phyloP scores from a whole-genome alignment of 2,888 invertebrate species.

The Sisyra terminalis region DNA sequence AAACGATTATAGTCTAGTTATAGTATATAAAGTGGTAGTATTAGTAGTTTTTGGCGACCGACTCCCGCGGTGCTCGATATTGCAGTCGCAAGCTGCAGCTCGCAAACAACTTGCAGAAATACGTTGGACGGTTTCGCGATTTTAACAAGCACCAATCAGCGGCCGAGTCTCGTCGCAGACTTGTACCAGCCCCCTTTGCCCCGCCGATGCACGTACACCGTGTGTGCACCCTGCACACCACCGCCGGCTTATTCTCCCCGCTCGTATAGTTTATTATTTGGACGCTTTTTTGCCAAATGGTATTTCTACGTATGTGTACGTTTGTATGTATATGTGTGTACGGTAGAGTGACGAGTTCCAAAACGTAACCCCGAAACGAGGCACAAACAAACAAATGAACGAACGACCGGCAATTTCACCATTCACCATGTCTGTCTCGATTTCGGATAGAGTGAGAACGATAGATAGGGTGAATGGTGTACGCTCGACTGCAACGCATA shows the following conservation, averaged over 20 bases:
- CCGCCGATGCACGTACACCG: not conserved
- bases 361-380: too few species aligned
- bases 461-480: too few species aligned
- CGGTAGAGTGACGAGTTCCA: too few species aligned
- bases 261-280: not conserved
- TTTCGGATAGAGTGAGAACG: too few species aligned
- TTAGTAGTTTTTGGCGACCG: conserved; percentile 21
- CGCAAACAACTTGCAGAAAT: conserved; percentile 8
- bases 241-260: not conserved
- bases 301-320: not conserved
- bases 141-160: conserved; percentile 5
- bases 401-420: too few species aligned
- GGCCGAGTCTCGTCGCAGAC: conserved; percentile 2
- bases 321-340: not conserved
- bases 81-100: conserved; percentile 17
- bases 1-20: too few species aligned
- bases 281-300: too few species aligned
- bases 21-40: too few species aligned
- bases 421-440: too few species aligned
- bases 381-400: too few species aligned
- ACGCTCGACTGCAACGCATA: too few species aligned
- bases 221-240: not conserved
- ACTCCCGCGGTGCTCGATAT: conserved; percentile 27
- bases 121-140: conserved; percentile 8
- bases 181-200: conserved; percentile 4